These are phyloP conservation scores for Carcinoscorpius rotundicauda DNA, from an alignment of 1,140 invertebrate species.

Conservation along the genomic window DNA sequence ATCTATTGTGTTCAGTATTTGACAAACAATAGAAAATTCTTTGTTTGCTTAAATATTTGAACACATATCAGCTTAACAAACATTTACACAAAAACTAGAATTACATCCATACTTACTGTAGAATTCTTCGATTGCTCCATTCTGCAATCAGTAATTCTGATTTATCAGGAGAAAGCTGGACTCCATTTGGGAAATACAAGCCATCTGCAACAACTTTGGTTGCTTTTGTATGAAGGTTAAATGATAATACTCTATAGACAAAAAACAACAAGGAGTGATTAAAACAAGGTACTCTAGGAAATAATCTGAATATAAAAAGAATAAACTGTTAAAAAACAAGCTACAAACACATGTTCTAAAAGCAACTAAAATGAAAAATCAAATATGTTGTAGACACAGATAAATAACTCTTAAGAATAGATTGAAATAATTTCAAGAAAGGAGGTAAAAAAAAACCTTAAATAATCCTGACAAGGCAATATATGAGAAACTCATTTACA, in stretches of 20 bases:
- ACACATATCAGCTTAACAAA: too few relatives aligned
- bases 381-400: too few relatives aligned
- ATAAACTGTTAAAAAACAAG: slow-evolving; percentile 1
- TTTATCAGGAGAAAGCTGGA: slow-evolving; percentile 22
- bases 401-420: too few relatives aligned
- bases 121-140: not conserved
- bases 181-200: slow-evolving; percentile 23
- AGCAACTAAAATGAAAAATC: too few relatives aligned
- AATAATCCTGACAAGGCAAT: too few relatives aligned
- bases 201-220: slow-evolving; percentile 9
- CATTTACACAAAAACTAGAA: too few relatives aligned
- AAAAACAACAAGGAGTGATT: not conserved
- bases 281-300: not conserved
- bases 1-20: too few relatives aligned
- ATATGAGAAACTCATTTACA: too few relatives aligned
- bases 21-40: too few relatives aligned
- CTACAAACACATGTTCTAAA: slow-evolving; percentile 6
- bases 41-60: too few relatives aligned
- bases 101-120: not conserved
- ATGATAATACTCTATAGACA: slow-evolving; percentile 16
- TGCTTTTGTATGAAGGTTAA: slow-evolving; percentile 17
- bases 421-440: too few relatives aligned
- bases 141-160: not conserved
- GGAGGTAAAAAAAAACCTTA: too few relatives aligned
- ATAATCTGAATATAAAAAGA: not conserved